Evolutionary conservation across 2,888 invertebrate species (phyloP).

Genomic region (Lasioglossum zephyrum): DNA sequence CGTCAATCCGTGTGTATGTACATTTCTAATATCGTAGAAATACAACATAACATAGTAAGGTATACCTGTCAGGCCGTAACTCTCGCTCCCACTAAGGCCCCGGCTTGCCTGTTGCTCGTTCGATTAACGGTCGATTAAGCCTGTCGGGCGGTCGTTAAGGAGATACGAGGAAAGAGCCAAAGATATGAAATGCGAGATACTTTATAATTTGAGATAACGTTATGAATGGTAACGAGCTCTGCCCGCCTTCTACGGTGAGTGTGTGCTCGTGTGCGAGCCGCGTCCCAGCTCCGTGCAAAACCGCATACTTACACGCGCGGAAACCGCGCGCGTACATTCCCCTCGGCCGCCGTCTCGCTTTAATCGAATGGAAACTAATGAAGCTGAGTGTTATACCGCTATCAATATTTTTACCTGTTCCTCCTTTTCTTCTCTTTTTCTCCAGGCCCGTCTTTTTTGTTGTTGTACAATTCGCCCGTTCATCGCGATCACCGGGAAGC

Average conservation of each 20-base stretch:
- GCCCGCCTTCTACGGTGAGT: constrained; percentile 61
- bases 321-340: constrained; percentile 39
- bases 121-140: constrained; percentile 81
- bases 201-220: constrained; percentile 76
- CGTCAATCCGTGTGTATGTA: constrained; percentile 32
- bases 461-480: constrained; percentile 46
- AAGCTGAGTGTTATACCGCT: constrained; percentile 66
- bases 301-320: constrained; percentile 23
- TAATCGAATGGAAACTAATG: constrained; percentile 74
- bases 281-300: constrained; percentile 19
- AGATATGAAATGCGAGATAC: constrained; percentile 77
- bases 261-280: constrained; percentile 13
- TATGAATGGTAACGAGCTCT: constrained; percentile 73
- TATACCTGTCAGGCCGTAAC: constrained; percentile 73
- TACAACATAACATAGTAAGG: constrained; percentile 45
- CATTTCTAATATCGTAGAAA: constrained; percentile 57
- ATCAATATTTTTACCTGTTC: constrained; percentile 54
- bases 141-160: constrained; percentile 78
- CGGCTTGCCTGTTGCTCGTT: constrained; percentile 69
- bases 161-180: constrained; percentile 72
- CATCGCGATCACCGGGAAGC: constrained; percentile 39
- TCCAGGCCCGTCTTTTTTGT: neutral
- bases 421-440: neutral
- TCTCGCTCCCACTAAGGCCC: constrained; percentile 67
- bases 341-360: constrained; percentile 55